Percentiles rank a stretch among this genome's conserved stretches.
Conservation (phyloP, 1,140 invertebrate species). For the Drosophila burlai region DNA sequence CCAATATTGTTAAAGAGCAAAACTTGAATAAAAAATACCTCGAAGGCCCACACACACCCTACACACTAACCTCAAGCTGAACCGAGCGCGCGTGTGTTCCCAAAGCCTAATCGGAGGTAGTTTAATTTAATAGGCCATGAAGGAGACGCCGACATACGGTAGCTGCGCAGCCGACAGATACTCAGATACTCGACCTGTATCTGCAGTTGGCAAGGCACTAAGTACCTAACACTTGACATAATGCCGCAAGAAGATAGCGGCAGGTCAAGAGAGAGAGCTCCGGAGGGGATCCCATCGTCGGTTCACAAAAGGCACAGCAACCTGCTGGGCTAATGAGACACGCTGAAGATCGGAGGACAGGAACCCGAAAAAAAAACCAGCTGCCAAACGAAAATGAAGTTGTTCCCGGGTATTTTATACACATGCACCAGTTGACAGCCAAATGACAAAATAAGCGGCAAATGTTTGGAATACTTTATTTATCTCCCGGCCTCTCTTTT, state of each 20-base stretch:
- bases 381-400: slow-evolving; percentile 77
- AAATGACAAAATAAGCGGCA: slow-evolving; percentile 80
- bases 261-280: slow-evolving; percentile 46
- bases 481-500: slow-evolving; percentile 27
- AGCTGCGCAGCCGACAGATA: slow-evolving; percentile 37
- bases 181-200: slow-evolving; percentile 24
- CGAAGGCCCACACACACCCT: slow-evolving; percentile 24
- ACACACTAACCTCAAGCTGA: neutral
- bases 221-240: slow-evolving; percentile 84
- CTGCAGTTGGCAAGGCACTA: slow-evolving; percentile 60
- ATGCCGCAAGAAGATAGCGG: slow-evolving; percentile 73
- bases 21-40: slow-evolving; percentile 3
- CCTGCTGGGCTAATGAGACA: slow-evolving; percentile 81
- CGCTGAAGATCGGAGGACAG: slow-evolving; percentile 48
- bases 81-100: slow-evolving; percentile 39
- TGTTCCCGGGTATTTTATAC: slow-evolving; percentile 42
- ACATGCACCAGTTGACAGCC: slow-evolving; percentile 70
- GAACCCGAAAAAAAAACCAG: slow-evolving; percentile 40
- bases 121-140: slow-evolving; percentile 66
- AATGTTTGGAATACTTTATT: slow-evolving; percentile 74
- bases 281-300: slow-evolving; percentile 16
- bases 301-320: slow-evolving; percentile 43
- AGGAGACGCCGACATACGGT: slow-evolving; percentile 50
- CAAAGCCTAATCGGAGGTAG: slow-evolving; percentile 56
- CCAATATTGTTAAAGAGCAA: neutral